A percentile compares a stretch with the other conserved stretches of the same genome.
Conservation (phyloP, 2,113 vertebrate species). For the Heptranchias perlo region DNA sequence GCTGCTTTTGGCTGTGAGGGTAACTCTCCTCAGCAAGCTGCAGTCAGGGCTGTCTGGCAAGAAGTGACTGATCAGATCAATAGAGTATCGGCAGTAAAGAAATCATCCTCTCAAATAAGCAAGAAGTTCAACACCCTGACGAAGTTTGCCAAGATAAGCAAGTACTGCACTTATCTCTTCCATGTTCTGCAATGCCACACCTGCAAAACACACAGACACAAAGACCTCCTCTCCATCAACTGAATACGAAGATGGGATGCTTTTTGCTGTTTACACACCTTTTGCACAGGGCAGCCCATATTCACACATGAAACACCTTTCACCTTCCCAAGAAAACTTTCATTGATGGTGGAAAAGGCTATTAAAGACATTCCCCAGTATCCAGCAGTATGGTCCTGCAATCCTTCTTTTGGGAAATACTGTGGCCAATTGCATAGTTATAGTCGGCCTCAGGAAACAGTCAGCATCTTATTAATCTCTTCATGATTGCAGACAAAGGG, state of each 20-base stretch:
- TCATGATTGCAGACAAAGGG: background rate
- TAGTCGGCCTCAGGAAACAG: background rate
- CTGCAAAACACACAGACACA: background rate
- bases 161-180: background rate
- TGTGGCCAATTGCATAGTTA: background rate
- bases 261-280: background rate
- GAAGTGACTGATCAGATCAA: background rate
- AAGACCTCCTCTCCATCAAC: background rate
- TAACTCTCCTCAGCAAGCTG: background rate
- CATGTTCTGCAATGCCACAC: background rate
- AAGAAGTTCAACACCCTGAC: background rate
- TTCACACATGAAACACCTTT: background rate
- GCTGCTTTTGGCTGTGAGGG: background rate
- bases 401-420: background rate
- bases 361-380: background rate
- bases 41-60: background rate
- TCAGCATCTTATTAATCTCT: no score
- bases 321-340: background rate
- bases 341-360: background rate
- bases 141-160: background rate
- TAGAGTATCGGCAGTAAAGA: background rate
- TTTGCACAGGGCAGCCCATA: no score
- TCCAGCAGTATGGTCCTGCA: background rate
- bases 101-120: background rate
- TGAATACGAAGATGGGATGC: background rate